Evolutionary conservation across 2,888 invertebrate species (phyloP), one percentile per base, ranked within the genome.

Genomic region (Polietes domitor): DNA sequence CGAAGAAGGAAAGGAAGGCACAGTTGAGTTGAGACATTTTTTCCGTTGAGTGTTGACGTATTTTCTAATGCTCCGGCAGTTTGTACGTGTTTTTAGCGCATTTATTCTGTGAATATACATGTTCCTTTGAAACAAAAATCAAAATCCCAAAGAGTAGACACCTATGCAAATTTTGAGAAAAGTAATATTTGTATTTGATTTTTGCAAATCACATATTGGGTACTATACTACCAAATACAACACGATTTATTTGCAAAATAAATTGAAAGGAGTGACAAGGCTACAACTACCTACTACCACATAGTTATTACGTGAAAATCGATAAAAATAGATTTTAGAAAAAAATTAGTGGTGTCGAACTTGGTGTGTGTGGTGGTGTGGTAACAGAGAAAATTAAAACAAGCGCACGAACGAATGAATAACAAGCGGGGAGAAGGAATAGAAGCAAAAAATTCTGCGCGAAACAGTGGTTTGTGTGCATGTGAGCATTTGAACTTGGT

Each of bases 271-370:
- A n/a, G n/a, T 24, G n/a, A 71, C 37, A 80, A n/a, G 53, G n/a
- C 37, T 10, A 32, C 24, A 7, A 9, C 37, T 58, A 43, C 53
- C n/a, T 77, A 55, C 19, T n/a, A 53, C 41, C 50, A 15, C 41
- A 12, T 47, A 17, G 77, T 74, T 80, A 82, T 86, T 86, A 82
- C 82, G 83, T 82, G 85, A 85, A 85, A 86, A 86, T 86, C 86
- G 85, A 86, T 86, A 84, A 82, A 86, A 86, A 86, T 86, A 86
- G 86, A 86, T 75, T 77, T 65, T 41, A 74, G 53, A 76, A 73
- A 76, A 75, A n/a, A 55, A 43, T 28, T 21, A 50, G 65, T 61
- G 68, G 26, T 77, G 32, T 32, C 17, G 24, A 63, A 28, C 12
- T 71, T 71, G 41, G 43, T 77, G 53, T 50, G 7, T 28, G 28